Conservation (phyloP, 2,797 vertebrate genomes). For the Lycodopsis pacificus region DNA sequence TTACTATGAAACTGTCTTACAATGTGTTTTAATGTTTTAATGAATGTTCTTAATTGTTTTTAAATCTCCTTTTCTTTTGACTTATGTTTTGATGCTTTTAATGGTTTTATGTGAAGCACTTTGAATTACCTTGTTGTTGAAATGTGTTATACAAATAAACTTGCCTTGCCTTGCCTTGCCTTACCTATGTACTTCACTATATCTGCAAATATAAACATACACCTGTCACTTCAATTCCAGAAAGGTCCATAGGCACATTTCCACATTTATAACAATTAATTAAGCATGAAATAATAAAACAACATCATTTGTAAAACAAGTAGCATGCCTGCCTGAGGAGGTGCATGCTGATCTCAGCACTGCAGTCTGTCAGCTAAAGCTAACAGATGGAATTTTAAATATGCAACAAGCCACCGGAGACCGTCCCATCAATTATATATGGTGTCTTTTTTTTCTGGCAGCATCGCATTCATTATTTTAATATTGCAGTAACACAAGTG, state of each 20-base stretch:
- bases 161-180: too few relatives aligned
- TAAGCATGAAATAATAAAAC: constrained; percentile 40
- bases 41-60: too few relatives aligned
- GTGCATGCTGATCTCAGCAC: constrained; percentile 30
- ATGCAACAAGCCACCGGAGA: constrained; percentile 44
- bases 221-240: background rate
- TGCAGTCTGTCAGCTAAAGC: constrained; percentile 21
- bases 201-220: background rate
- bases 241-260: constrained; percentile 14
- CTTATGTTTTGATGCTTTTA: too few relatives aligned
- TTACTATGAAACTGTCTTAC: too few relatives aligned
- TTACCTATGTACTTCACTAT: background rate
- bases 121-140: too few relatives aligned
- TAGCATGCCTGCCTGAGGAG: background rate
- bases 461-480: background rate
- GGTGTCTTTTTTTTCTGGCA: constrained; percentile 1
- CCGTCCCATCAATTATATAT: constrained; percentile 42
- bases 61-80: too few relatives aligned
- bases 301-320: constrained; percentile 46
- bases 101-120: too few relatives aligned
- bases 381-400: constrained; percentile 61
- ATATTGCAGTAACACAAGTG: background rate
- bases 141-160: too few relatives aligned
- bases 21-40: too few relatives aligned
- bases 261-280: constrained; percentile 32